Evolutionary conservation across 2,113 vertebrate species (phyloP).

Genomic region (Malaclemys terrapin): DNA sequence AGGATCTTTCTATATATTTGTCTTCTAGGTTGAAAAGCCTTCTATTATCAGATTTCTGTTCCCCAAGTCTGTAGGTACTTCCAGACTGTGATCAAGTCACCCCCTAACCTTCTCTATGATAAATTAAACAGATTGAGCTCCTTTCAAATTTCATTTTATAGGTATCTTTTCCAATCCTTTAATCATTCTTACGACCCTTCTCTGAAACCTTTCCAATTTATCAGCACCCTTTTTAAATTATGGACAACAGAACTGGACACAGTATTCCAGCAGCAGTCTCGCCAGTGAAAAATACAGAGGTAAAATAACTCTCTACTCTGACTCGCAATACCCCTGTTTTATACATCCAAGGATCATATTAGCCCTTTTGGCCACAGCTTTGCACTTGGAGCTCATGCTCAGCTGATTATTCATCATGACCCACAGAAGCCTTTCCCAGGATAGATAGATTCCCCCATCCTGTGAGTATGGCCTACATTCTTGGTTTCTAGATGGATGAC

Average conservation of each 20-base stretch:
- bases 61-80: neutral
- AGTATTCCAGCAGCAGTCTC: neutral
- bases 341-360: neutral
- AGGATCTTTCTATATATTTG: neutral
- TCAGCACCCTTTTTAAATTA: neutral
- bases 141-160: neutral
- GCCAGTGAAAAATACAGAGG: neutral
- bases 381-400: neutral
- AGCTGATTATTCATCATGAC: neutral
- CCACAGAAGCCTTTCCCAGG: neutral
- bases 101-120: neutral
- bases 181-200: neutral
- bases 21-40: neutral
- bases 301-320: neutral
- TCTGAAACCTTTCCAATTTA: neutral
- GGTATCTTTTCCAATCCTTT: neutral
- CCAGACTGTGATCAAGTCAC: neutral
- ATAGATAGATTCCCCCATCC: neutral
- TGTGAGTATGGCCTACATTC: neutral
- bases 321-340: neutral
- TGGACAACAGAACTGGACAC: neutral
- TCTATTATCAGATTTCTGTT: neutral
- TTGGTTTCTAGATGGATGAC: neutral
- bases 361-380: neutral
- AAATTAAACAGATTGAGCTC: neutral